Conservation (phyloP, 2,888 invertebrate species). For the Gonocerus acuteangulatus region DNA sequence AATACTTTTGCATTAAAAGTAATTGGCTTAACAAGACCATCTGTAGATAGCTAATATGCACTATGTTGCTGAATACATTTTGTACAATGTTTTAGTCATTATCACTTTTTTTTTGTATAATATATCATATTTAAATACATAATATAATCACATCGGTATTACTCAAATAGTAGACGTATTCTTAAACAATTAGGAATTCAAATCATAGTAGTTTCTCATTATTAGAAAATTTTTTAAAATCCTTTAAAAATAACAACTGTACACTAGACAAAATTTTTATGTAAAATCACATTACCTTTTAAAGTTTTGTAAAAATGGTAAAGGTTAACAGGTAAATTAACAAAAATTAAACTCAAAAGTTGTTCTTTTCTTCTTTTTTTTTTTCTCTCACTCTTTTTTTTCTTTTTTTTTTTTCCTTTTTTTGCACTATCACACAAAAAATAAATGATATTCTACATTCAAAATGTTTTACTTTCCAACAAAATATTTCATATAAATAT, state of each 20-base stretch:
- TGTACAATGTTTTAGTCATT: no score
- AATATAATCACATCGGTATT: conserved; percentile 14
- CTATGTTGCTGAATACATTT: no score
- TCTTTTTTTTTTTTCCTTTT: neutral
- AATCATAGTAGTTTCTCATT: no score
- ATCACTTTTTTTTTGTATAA: no score
- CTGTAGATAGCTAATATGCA: no score
- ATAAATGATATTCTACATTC: conserved; percentile 6
- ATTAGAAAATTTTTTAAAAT: no score
- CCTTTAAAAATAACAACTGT: no score
- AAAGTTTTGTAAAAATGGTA: no score
- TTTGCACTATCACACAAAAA: conserved; percentile 6
- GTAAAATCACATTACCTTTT: no score
- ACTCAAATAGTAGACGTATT: conserved; percentile 1
- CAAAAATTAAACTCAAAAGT: neutral
- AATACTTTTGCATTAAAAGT: no score
- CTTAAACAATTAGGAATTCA: neutral
- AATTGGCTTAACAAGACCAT: no score
- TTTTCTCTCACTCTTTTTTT: neutral
- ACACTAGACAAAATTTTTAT: no score
- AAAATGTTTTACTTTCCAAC: conserved; percentile 13
- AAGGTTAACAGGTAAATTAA: neutral
- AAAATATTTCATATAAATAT: conserved; percentile 14
- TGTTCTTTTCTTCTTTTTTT: neutral
- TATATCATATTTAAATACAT: neutral